Percentiles rank a stretch among this genome's conserved stretches.
phyloP scores from a whole-genome alignment of 2,113 vertebrate species.

The Mionectes macconnelli region DNA sequence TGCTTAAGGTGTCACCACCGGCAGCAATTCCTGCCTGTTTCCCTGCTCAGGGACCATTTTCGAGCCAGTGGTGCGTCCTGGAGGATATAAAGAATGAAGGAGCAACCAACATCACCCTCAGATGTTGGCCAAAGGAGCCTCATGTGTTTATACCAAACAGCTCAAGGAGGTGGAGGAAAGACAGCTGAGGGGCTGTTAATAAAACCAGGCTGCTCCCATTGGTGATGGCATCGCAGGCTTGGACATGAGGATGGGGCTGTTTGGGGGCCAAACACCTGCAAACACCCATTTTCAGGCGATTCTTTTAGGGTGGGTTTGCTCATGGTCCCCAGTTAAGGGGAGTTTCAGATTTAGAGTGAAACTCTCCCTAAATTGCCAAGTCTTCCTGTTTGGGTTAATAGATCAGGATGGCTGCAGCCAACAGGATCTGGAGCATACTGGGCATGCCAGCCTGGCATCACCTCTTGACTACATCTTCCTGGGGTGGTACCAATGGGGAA shows the following conservation, averaged over 20 bases:
- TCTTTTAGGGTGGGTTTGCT: neutral
- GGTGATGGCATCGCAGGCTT: fast-evolving
- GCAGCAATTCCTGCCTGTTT: neutral
- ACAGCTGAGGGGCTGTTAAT: neutral
- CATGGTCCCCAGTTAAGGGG: neutral
- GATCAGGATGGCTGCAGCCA: neutral
- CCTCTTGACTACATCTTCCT: neutral
- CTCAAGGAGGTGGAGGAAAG: neutral
- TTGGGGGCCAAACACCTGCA: neutral
- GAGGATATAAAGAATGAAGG: neutral
- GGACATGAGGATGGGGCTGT: neutral
- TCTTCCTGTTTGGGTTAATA: neutral
- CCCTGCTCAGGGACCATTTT: neutral
- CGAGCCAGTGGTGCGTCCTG: neutral
- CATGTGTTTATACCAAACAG: fast-evolving
- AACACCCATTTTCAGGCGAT: neutral
- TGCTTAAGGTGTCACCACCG: neutral
- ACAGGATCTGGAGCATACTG: neutral
- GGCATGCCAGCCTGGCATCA: neutral
- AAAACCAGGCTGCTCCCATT: neutral
- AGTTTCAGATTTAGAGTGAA: neutral
- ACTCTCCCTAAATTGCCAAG: neutral
- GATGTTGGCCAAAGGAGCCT: neutral
- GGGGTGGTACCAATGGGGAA: fast-evolving
- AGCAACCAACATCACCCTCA: neutral